These are phyloP conservation scores for Tetragonisca angustula DNA, from an alignment of 2,888 invertebrate species.

Conservation along the genomic window DNA sequence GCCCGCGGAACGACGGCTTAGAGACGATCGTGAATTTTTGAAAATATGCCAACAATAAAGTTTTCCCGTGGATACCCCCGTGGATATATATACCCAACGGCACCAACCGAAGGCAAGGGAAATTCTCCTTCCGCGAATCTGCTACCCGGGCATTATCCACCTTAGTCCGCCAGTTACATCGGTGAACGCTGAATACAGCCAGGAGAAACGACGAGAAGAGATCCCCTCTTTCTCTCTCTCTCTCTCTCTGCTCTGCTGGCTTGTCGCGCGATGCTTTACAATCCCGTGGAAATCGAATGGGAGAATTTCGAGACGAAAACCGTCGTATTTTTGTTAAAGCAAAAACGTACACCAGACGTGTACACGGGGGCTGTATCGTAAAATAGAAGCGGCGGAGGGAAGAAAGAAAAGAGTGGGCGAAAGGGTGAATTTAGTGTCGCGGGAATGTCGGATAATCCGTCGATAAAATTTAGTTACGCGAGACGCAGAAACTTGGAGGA, in stretches of 20 bases:
- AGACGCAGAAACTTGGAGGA: no score
- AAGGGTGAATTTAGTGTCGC: background rate
- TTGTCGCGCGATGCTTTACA: constrained; percentile 49
- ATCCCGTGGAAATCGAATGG: constrained; percentile 35
- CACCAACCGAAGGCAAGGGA: constrained; percentile 32
- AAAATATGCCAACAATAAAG: constrained; percentile 72
- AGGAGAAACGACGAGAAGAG: constrained; percentile 2
- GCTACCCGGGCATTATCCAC: constrained; percentile 46
- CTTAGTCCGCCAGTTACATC: constrained; percentile 33
- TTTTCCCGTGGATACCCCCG: constrained; percentile 32
- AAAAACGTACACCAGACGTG: background rate
- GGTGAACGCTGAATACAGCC: constrained; percentile 31
- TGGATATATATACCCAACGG: background rate
- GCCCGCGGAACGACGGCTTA: constrained; percentile 65
- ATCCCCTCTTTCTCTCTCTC: background rate
- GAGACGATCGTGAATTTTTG: constrained; percentile 69
- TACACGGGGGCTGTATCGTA: background rate
- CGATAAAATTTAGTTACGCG: background rate
- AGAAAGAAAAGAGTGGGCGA: background rate
- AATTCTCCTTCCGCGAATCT: constrained; percentile 51
- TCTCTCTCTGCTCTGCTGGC: background rate
- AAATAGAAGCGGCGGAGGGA: background rate
- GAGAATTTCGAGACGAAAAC: constrained; percentile 1
- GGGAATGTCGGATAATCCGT: background rate
- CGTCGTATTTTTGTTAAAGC: constrained; percentile 13